phyloP scores from a whole-genome alignment of 2,888 invertebrate genomes.

The Allygus modestus region DNA sequence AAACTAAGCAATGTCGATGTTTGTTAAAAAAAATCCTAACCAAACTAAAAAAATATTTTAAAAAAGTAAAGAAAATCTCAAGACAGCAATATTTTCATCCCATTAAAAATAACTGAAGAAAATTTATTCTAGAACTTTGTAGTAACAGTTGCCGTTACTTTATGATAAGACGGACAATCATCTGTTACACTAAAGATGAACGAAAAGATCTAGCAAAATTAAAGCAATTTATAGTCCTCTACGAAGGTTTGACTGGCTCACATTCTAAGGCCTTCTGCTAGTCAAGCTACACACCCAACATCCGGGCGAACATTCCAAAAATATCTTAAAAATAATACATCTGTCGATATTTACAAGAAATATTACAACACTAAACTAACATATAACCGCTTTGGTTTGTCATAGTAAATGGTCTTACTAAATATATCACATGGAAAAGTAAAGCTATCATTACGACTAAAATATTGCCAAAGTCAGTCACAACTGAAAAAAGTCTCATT shows the following conservation, averaged over 20 bases:
- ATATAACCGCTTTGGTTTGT: conserved; percentile 44
- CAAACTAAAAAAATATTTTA: too few relatives aligned
- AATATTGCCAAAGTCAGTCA: conserved; percentile 39
- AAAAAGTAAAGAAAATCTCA: too few relatives aligned
- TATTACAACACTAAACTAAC: conserved; percentile 31
- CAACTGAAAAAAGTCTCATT: not conserved
- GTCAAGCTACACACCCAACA: not conserved
- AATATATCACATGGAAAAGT: conserved; percentile 51
- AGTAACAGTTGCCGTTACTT: too few relatives aligned
- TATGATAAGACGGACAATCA: too few relatives aligned
- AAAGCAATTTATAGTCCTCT: too few relatives aligned
- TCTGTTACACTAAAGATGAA: not conserved
- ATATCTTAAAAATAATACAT: conserved; percentile 25
- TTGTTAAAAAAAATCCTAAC: too few relatives aligned
- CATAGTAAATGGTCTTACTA: conserved; percentile 27
- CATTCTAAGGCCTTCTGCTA: conserved; percentile 1
- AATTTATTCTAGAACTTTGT: too few relatives aligned
- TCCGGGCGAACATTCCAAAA: conserved; percentile 14
- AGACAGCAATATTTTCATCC: too few relatives aligned
- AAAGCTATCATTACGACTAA: conserved; percentile 49
- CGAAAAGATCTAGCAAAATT: not conserved
- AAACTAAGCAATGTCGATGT: too few relatives aligned
- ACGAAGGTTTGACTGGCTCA: too few relatives aligned
- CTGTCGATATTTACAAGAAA: conserved; percentile 32
- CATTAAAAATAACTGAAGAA: too few relatives aligned